Conservation (phyloP, 37 sponge, comb jelly and placozoan genomes). For the Petrosia ficiformis region DNA sequence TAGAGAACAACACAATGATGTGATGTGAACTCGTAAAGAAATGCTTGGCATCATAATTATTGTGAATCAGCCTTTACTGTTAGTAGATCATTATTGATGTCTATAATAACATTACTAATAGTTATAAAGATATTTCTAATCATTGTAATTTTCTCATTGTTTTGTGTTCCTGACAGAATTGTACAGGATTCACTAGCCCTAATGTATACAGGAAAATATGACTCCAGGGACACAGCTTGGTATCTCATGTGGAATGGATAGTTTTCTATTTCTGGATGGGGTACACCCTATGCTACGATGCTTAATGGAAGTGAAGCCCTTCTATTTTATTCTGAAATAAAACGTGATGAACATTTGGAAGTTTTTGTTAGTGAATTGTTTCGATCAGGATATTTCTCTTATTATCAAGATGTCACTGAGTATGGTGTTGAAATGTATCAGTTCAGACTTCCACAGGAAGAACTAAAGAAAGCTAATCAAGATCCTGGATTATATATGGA, state of each 20-base stretch:
- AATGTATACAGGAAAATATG: constrained; percentile 49
- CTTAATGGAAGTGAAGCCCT: constrained; percentile 60
- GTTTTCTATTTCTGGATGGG: constrained; percentile 47
- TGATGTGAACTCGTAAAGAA: too few relatives aligned
- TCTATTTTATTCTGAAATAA: constrained; percentile 61
- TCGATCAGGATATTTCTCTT: constrained; percentile 75
- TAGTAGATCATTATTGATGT: too few relatives aligned
- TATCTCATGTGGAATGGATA: constrained; percentile 68
- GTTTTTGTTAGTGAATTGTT: constrained; percentile 65
- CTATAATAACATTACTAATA: too few relatives aligned
- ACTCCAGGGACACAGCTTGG: constrained; percentile 31
- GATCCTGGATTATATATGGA: too few relatives aligned
- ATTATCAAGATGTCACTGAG: constrained; percentile 21
- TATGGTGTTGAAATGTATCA: constrained; percentile 53
- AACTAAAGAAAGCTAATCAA: too few relatives aligned
- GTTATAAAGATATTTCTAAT: too few relatives aligned
- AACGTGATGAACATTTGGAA: constrained; percentile 30
- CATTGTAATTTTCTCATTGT: too few relatives aligned
- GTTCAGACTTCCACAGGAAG: constrained; percentile 49
- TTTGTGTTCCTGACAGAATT: too few relatives aligned
- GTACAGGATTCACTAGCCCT: not conserved
- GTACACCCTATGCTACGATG: constrained; percentile 32
- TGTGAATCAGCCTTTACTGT: too few relatives aligned
- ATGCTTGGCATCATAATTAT: too few relatives aligned
- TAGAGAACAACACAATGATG: too few relatives aligned